Conservation (phyloP, 2,888 invertebrate genomes). For the Apotomis betuletana region DNA sequence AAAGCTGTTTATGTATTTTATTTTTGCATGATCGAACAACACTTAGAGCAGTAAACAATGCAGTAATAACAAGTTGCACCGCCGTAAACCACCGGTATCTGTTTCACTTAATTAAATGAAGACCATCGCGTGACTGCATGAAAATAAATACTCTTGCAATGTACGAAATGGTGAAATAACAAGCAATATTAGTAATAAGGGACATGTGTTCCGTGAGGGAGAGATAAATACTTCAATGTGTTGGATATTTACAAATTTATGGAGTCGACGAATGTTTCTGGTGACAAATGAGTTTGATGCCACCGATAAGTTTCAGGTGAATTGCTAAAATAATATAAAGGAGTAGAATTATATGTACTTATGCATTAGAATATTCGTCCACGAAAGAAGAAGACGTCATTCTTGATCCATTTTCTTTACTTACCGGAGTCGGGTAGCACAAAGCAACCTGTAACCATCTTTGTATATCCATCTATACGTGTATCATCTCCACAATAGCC, state of each 20-base stretch:
- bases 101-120: slow-evolving; percentile 41
- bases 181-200: slow-evolving; percentile 34
- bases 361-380: too few relatives aligned
- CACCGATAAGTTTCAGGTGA: not conserved
- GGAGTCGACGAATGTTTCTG: slow-evolving; percentile 8
- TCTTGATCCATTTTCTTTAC: too few relatives aligned
- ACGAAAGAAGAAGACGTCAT: too few relatives aligned
- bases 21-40: slow-evolving; percentile 10
- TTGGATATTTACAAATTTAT: slow-evolving; percentile 20
- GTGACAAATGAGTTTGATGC: slow-evolving; percentile 16
- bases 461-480: too few relatives aligned
- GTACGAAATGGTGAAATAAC: slow-evolving; percentile 36
- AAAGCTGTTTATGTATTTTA: not conserved
- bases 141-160: slow-evolving; percentile 41
- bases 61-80: slow-evolving; percentile 39
- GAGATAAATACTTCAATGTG: slow-evolving; percentile 35
- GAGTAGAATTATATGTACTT: too few relatives aligned
- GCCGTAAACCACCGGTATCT: slow-evolving; percentile 37
- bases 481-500: too few relatives aligned
- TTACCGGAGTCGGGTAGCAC: too few relatives aligned
- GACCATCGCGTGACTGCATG: slow-evolving; percentile 42
- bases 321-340: too few relatives aligned
- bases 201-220: slow-evolving; percentile 34
- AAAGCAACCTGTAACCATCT: too few relatives aligned
- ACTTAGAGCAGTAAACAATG: slow-evolving; percentile 12